phyloP scores from a whole-genome alignment of 2,797 vertebrate genomes.

The Oreortyx pictus region DNA sequence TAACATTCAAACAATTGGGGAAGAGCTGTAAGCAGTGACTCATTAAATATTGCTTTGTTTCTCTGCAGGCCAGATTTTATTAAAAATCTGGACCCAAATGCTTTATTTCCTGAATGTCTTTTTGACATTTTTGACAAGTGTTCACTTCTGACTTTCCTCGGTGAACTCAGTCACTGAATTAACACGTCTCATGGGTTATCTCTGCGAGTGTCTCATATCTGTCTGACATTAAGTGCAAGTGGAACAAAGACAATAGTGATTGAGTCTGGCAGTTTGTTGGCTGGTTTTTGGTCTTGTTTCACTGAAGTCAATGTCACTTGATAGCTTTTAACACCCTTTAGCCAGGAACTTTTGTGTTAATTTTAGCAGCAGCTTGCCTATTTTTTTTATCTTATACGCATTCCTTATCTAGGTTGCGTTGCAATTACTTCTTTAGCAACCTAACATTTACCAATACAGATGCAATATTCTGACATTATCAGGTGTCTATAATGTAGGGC shows the following conservation, averaged over 20 bases:
- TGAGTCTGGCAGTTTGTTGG: neutral
- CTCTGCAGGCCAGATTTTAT: neutral
- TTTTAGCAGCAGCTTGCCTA: neutral
- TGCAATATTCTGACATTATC: neutral
- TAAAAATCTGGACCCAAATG: neutral
- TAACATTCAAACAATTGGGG: neutral
- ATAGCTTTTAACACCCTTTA: neutral
- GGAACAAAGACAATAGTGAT: neutral
- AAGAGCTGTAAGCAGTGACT: neutral
- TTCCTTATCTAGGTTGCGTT: neutral
- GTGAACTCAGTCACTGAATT: neutral
- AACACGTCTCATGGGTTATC: too few relatives aligned
- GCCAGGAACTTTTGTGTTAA: neutral
- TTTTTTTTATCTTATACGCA: neutral
- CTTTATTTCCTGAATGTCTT: neutral
- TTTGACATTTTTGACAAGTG: neutral
- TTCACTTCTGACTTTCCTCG: neutral
- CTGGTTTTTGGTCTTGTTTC: neutral
- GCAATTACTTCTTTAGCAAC: neutral
- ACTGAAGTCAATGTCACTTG: neutral
- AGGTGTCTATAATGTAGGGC: neutral
- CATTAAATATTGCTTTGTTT: neutral
- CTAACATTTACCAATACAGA: neutral
- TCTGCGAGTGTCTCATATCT: neutral
- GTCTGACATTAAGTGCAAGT: neutral